Evolutionary conservation across 2,888 invertebrate species (phyloP).

Genomic region (Dione vanillae): DNA sequence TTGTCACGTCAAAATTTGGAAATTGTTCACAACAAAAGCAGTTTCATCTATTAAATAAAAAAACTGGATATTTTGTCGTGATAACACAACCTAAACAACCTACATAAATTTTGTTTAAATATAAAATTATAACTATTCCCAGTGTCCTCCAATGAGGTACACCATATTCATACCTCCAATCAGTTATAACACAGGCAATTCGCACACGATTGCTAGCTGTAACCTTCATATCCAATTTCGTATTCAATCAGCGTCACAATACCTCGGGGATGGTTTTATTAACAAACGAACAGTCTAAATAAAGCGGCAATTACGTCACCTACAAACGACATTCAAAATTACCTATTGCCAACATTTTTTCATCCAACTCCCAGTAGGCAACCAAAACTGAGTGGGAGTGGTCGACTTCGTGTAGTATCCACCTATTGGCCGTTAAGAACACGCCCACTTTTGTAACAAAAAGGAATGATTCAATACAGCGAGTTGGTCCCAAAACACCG

Average conservation of each 20-base stretch:
- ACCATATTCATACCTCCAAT: constrained; percentile 18
- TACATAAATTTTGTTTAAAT: background rate
- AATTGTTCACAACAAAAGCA: too few species aligned
- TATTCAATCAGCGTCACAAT: constrained; percentile 57
- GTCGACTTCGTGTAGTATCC: constrained; percentile 60
- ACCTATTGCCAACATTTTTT: constrained; percentile 79
- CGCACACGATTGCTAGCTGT: constrained; percentile 30
- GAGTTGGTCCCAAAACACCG: constrained; percentile 59
- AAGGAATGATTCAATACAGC: constrained; percentile 65
- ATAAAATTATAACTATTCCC: too few species aligned
- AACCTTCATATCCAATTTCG: constrained; percentile 51
- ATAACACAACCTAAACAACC: too few species aligned
- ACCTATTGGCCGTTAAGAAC: constrained; percentile 71
- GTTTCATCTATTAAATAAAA: too few species aligned
- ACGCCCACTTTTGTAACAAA: constrained; percentile 74
- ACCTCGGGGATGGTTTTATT: constrained; percentile 52
- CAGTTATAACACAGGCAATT: background rate
- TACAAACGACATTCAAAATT: constrained; percentile 77
- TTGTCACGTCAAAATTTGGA: too few species aligned
- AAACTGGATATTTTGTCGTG: too few species aligned
- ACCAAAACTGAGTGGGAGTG: constrained; percentile 78
- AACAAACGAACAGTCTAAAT: constrained; percentile 58
- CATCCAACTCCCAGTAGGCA: constrained; percentile 82
- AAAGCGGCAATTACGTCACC: constrained; percentile 78
- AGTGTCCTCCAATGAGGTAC: background rate